These are phyloP conservation scores for Trichonephila inaurata DNA, from an alignment of 1,140 invertebrate genomes.

Conservation along the genomic window DNA sequence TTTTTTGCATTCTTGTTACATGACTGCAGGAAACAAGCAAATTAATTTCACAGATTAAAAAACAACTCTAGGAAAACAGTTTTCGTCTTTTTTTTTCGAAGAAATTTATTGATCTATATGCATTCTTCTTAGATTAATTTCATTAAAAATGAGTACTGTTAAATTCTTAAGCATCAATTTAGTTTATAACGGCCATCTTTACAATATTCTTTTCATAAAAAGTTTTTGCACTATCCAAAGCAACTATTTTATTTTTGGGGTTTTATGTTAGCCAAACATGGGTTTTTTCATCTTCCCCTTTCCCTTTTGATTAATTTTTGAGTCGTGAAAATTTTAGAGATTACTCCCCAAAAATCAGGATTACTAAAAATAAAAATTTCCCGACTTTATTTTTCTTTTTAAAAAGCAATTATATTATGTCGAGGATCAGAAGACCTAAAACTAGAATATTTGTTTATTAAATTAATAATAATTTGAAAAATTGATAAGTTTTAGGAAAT, in stretches of 20 bases:
- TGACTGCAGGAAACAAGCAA: neutral
- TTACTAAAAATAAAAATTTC: neutral
- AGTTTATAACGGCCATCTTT: neutral
- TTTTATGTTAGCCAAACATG: neutral
- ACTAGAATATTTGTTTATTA: no score
- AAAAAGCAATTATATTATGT: neutral
- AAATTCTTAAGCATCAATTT: neutral
- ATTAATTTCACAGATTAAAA: neutral
- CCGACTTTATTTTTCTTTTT: neutral
- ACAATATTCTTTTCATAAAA: neutral
- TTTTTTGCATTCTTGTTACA: no score
- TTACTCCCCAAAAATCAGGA: neutral
- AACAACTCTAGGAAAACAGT: neutral
- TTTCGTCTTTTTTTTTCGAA: neutral
- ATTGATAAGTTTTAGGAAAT: no score
- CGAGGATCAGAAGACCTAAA: neutral
- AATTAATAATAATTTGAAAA: no score
- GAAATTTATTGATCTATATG: neutral
- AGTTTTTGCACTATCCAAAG: neutral
- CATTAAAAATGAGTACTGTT: neutral
- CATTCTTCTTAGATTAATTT: neutral
- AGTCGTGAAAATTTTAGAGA: no score
- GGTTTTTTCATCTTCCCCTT: neutral
- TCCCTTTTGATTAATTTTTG: neutral
- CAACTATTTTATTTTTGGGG: neutral